Evolutionary conservation across 2,888 invertebrate species (phyloP), one percentile per base, ranked within the genome.

Genomic region (Tenthredo distinguenda): DNA sequence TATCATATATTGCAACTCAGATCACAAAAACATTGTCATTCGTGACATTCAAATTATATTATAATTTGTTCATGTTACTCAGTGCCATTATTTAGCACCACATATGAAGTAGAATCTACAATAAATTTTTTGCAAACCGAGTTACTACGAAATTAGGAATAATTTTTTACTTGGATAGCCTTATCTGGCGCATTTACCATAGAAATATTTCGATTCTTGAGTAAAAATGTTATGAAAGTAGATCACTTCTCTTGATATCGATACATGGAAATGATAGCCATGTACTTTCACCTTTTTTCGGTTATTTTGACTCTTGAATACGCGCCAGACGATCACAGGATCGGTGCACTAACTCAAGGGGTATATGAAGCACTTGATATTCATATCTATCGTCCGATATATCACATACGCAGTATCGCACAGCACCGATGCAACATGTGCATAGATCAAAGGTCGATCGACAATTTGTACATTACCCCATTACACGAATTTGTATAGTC

Each of bases 371-470:
- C 31, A 34, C 55, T 47, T 77, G 77, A 77, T 77, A 77, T 77
- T 77, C 55, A 77, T 77, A 77, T 77, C 55, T 50, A 50, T 55
- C 9, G n/a, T 77, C 18, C 55, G 10, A 50, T 77, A 55, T 55
- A 55, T 77, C 77, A 50, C 31, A 77, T 55, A 50, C 55, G 18
- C 50, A 34, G 50, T 47, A 55, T 31, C 50, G 55, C 26, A 50
- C 18, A 18, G 50, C 77, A 31, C 15, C 47, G 55, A 68, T 77
- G 50, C 77, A 50, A 77, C 50, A 50, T 77, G 50, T 77, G 50
- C 77, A 34, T 50, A 43, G 76, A 76, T 76, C 76, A 50, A 76
- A 76, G 76, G 76, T 76, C 76, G 31, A 47, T 76, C 26, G 76
- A 76, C 47, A 76, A 76, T 76, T 76, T 47, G 76, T 43, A 47